Base-by-base conservation (phyloP, 2,888 invertebrate genomes). In the Cryptocheilus praepositus region DNA sequence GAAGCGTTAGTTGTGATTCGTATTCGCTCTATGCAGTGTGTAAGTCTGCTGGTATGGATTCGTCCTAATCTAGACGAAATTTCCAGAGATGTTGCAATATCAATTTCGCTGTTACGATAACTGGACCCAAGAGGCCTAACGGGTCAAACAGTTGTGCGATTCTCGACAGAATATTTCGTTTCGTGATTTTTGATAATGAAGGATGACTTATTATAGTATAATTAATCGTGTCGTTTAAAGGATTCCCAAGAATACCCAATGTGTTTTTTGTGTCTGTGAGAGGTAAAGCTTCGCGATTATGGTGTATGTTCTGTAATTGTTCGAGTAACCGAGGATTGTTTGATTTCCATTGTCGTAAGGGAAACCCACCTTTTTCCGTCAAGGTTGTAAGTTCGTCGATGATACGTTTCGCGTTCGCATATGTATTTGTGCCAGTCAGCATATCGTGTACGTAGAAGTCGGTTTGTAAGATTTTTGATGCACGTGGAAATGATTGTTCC, bases 371-470 rank as follows among this genome's bases (percentile, higher is more conserved):
- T n/a, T 3, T 3, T 2, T n/a, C 3, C 3, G 51, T 18, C 3
- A 51, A 1, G 18, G n/a, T 8, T 2, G 18, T 18, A 11, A 51
- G 18, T 3, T 51, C 51, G 3, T 51, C 51, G 4, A 5, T 51
- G 8, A 51, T n/a, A 3, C 1, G 5, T 0, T 18, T 0, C 0
- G 25, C 54, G 1, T 61, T 53, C 19, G 18, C 19, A 7, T 15
- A 3, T 0, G 43, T 53, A 0, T 2, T 2, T 2, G 43, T 15
- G 22, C 61, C 61, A 0, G 54, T 54, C 25, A 25, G 5, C 11
- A 45, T 2, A n/a, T 54, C 54, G 15, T 61, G 53, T 15, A 54
- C 54, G 18, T 61, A 61, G 5, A n/a, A 22, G 16, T 61, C 54
- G 15, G 21, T 7, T 2, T 5, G 3, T 2, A 53, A 0, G 3